These are phyloP conservation scores for Muraenolepis orangiensis DNA, from an alignment of 2,797 vertebrate genomes.

Conservation along the genomic window DNA sequence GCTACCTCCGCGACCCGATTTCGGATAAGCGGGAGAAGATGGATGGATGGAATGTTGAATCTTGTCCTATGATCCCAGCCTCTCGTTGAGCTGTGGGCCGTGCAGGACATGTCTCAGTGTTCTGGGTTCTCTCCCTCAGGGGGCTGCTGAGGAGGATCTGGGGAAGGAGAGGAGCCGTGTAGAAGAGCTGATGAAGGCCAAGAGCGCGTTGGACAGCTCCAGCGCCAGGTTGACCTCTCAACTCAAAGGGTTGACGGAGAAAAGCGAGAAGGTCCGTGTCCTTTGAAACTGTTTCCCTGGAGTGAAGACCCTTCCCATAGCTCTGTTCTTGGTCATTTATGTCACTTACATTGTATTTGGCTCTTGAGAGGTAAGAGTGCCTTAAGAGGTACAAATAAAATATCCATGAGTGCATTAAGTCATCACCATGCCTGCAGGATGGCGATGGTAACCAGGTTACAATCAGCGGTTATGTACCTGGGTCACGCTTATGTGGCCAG, in stretches of 20 bases:
- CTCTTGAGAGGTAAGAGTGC: not conserved
- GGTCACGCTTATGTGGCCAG: too few species aligned
- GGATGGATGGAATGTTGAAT: too few species aligned
- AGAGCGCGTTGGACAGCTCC: slow-evolving; percentile 79
- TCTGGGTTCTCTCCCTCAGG: slow-evolving; percentile 66
- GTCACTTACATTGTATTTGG: not conserved
- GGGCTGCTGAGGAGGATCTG: slow-evolving; percentile 80
- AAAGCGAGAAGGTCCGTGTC: slow-evolving; percentile 82
- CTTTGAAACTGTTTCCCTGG: not conserved
- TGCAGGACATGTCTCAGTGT: too few species aligned
- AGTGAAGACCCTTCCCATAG: not conserved
- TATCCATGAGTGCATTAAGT: not conserved
- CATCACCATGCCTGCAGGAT: not conserved
- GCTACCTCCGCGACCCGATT: too few species aligned
- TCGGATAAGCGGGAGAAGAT: too few species aligned
- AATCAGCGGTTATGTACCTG: too few species aligned
- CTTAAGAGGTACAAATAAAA: not conserved
- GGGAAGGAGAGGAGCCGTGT: slow-evolving; percentile 80
- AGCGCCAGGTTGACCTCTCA: slow-evolving; percentile 76
- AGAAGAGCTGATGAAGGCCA: slow-evolving; percentile 81
- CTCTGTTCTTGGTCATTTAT: not conserved
- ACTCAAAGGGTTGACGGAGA: slow-evolving; percentile 77
- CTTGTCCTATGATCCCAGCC: too few species aligned
- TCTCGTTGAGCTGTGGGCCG: too few species aligned
- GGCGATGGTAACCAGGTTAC: not conserved